Conservation (phyloP, 2,113 vertebrate species). For the Narcine bancroftii region DNA sequence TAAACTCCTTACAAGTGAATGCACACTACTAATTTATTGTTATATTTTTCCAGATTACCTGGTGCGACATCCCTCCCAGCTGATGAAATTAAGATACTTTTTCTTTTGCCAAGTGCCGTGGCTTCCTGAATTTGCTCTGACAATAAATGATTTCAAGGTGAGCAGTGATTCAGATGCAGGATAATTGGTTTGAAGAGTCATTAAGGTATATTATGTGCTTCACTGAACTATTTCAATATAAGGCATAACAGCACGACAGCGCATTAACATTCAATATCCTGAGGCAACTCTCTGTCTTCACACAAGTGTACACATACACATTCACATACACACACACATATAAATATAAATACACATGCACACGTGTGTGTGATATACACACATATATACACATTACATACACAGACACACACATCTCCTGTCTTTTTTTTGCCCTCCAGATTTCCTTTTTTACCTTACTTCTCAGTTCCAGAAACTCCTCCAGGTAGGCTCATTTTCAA, state of each 20-base stretch:
- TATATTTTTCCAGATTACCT: slow-evolving; percentile 79
- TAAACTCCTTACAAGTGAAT: not conserved
- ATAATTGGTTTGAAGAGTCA: not conserved
- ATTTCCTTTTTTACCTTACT: too few species aligned
- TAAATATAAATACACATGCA: too few species aligned
- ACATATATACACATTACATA: too few species aligned
- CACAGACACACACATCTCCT: too few species aligned
- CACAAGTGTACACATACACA: too few species aligned
- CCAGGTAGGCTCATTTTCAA: too few species aligned
- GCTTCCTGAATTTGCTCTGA: slow-evolving; percentile 94
- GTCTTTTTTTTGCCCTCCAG: too few species aligned
- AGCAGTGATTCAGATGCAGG: slow-evolving; percentile 40
- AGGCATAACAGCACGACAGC: not conserved
- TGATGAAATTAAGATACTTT: slow-evolving; percentile 90
- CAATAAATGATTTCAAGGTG: slow-evolving; percentile 98
- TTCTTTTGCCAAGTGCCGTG: slow-evolving; percentile 97
- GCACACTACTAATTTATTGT: not conserved
- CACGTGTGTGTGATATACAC: too few species aligned
- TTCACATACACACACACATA: too few species aligned
- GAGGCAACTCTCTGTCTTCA: not conserved
- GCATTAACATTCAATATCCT: not conserved
- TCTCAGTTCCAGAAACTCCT: too few species aligned
- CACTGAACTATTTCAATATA: not conserved
- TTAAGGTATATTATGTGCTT: not conserved
- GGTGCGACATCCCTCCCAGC: slow-evolving; percentile 82